Evolutionary conservation across 2,888 invertebrate species (phyloP), one percentile per base, ranked within the genome.

Genomic region (Cryptocephalus primarius): DNA sequence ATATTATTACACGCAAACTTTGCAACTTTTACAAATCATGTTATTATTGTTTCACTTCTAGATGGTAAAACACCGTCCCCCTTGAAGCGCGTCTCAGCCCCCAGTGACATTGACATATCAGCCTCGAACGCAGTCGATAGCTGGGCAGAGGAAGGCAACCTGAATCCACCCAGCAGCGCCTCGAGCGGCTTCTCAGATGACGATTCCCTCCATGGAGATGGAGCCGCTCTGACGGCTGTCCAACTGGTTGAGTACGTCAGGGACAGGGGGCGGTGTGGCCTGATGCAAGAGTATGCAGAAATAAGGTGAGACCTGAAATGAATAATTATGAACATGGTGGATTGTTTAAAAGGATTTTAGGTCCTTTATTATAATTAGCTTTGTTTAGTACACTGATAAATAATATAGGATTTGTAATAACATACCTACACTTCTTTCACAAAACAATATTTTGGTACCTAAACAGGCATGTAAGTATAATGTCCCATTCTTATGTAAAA

Each of bases 181-280:
- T 82, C 82, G 50, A 88, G 88, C 50, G 89, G 88, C 42, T 88
- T 89, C 73, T 89, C 88, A 62, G 90, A 91, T 75, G 91, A 91
- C 75, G 91, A 90, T 74, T 87, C 87, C 68, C 78, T 87, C 60
- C 78, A 82, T 69, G 82, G 80, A 57, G 81, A 82, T 50, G 69
- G 68, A 11, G 83, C 77, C 60, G 79, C 83, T 22, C 75, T 85
- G 69, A 73, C 77, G 12, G 74, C 90, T 59, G 77, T 79, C 47
- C 86, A 87, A 69, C 79, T 91, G 64, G 80, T 89, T 54, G 81
- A 83, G 53, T 79, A 84, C 57, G 80, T 89, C 55, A 81, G 83
- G 53, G 75, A 80, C 60, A 54, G 85, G 54, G 87, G 88, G 43
- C 80, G 88, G 42, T 79, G 82, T 55, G 94, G 93, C 9, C 79